Percentiles rank a stretch among this genome's conserved stretches.
Evolutionary conservation across 2,888 invertebrate genomes (phyloP).

Genomic region (Bombylius discolor): DNA sequence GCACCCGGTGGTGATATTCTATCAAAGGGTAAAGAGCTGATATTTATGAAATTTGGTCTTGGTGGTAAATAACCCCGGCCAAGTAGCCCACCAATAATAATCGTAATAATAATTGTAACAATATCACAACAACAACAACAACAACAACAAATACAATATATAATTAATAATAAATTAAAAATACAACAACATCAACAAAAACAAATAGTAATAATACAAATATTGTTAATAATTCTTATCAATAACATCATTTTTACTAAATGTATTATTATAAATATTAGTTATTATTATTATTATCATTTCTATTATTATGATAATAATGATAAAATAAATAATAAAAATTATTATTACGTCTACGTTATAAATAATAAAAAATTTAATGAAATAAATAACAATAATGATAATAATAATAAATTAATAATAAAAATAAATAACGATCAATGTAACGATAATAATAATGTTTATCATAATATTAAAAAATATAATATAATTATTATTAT

Average conservation of each 20-base stretch:
- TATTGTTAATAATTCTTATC: conserved; percentile 5
- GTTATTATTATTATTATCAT: conserved; percentile 20
- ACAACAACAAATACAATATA: background rate
- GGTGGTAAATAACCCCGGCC: conserved; percentile 55
- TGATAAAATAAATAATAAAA: background rate
- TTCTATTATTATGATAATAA: background rate
- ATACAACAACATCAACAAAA: background rate
- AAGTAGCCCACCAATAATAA: conserved; percentile 24
- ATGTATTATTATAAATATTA: conserved; percentile 21
- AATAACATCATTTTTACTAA: conserved; percentile 8
- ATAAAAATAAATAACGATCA: conserved; percentile 15
- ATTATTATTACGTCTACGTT: too few relatives aligned
- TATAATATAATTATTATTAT: background rate
- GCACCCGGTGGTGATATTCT: conserved; percentile 75
- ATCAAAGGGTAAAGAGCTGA: conserved; percentile 85
- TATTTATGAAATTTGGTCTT: conserved; percentile 87
- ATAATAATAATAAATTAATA: conserved; percentile 14
- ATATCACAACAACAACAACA: background rate
- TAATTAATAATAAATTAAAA: background rate
- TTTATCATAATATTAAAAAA: too few relatives aligned
- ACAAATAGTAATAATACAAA: background rate
- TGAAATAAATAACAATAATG: conserved; percentile 10
- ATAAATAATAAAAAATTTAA: background rate
- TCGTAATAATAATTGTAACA: conserved; percentile 14
- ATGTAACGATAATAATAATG: conserved; percentile 1